Evolutionary conservation across 1,140 invertebrate genomes (phyloP).

Genomic region (Rhysida immarginata): DNA sequence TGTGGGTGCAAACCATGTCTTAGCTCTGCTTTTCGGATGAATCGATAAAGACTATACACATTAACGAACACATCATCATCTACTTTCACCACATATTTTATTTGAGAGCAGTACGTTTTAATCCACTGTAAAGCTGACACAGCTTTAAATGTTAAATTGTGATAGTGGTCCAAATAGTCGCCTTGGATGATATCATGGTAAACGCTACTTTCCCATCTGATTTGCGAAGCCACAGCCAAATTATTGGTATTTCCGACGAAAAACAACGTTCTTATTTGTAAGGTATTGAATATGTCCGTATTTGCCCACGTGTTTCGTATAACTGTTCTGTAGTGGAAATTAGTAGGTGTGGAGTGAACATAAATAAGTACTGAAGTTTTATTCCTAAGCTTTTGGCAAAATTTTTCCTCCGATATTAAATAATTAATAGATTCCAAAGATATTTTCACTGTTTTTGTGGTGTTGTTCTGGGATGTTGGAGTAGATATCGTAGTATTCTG

Average conservation of each 20-base stretch:
- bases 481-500: too few species aligned
- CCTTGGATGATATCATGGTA: constrained; percentile 19
- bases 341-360: constrained; percentile 23
- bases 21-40: constrained; percentile 28
- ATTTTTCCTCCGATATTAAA: neutral
- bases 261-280: constrained; percentile 19
- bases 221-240: constrained; percentile 15
- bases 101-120: constrained; percentile 10
- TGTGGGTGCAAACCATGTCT: constrained; percentile 23
- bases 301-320: constrained; percentile 27
- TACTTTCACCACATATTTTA: constrained; percentile 20
- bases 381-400: neutral
- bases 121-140: constrained; percentile 13
- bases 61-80: constrained; percentile 24
- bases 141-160: constrained; percentile 10
- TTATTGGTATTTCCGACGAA: constrained; percentile 22
- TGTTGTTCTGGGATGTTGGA: too few species aligned
- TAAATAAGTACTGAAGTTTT: constrained; percentile 20
- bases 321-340: constrained; percentile 10
- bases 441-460: too few species aligned
- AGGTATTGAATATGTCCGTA: neutral
- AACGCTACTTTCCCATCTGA: constrained; percentile 21
- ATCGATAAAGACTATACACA: constrained; percentile 18
- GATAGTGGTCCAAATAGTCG: constrained; percentile 11
- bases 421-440: too few species aligned